Conservation (phyloP, 2,888 invertebrate species). For the Acleris cristana region DNA sequence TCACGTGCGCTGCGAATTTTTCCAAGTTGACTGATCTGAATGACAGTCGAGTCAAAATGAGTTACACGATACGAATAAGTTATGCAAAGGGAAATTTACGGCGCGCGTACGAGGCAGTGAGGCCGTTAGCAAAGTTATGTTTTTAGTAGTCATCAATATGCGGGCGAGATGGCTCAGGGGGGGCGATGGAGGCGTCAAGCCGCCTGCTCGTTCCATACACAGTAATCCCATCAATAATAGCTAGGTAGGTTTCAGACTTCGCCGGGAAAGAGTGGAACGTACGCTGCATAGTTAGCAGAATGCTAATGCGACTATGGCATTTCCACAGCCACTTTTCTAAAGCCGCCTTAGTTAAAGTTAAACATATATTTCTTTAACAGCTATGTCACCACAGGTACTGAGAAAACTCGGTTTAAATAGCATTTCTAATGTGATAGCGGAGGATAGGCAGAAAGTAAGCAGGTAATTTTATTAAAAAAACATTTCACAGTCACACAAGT, state of each 20-base stretch:
- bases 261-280: constrained; percentile 17
- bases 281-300: constrained; percentile 32
- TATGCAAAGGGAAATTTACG: constrained; percentile 52
- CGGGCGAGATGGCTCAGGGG: constrained; percentile 48
- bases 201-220: constrained; percentile 56
- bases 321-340: too few relatives aligned
- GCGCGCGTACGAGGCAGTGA: constrained; percentile 44
- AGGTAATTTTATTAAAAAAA: too few relatives aligned
- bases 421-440: too few relatives aligned
- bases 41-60: constrained; percentile 35
- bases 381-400: too few relatives aligned
- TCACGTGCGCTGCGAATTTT: constrained; percentile 17
- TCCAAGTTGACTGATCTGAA: constrained; percentile 28
- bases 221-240: constrained; percentile 37
- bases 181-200: constrained; percentile 60
- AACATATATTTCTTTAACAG: too few relatives aligned
- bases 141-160: constrained; percentile 65
- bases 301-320: constrained; percentile 13
- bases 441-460: too few relatives aligned
- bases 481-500: too few relatives aligned
- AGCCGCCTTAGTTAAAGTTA: too few relatives aligned
- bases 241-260: constrained; percentile 31
- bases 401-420: too few relatives aligned
- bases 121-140: constrained; percentile 49
- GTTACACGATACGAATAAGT: constrained; percentile 40